These are phyloP conservation scores for Nasalis larvatus DNA, from an alignment of 2,113 vertebrate genomes.

Conservation along the genomic window DNA sequence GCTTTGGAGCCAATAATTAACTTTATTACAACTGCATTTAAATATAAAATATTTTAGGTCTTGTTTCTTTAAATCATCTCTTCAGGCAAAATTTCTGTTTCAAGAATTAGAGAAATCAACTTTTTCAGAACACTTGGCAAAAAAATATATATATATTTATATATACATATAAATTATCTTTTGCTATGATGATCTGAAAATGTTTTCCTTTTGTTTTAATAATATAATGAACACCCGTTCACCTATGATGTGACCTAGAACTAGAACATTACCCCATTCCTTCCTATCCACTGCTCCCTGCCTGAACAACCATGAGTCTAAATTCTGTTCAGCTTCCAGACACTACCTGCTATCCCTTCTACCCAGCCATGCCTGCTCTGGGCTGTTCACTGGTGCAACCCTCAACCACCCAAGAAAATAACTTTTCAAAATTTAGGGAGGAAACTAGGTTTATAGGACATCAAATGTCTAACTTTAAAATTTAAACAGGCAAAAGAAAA, in stretches of 20 bases:
- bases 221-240: not conserved
- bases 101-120: not conserved
- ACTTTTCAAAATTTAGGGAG: not conserved
- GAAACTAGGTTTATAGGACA: not conserved
- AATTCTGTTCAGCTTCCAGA: not conserved
- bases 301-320: not conserved
- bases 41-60: not conserved
- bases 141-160: too few relatives aligned
- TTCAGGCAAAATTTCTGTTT: not conserved
- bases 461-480: slow-evolving; percentile 7
- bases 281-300: not conserved
- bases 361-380: not conserved
- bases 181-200: not conserved
- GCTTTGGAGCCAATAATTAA: not conserved
- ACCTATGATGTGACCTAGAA: not conserved
- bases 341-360: not conserved
- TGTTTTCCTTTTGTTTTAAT: not conserved
- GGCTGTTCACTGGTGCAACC: too few relatives aligned
- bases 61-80: slow-evolving; percentile 15
- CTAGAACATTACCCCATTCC: not conserved
- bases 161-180: not conserved
- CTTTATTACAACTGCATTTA: not conserved
- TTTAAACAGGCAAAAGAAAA: not conserved
- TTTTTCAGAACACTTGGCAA: too few relatives aligned
- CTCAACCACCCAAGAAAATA: not conserved